Percentiles rank a stretch among this genome's conserved stretches.
phyloP scores from a whole-genome alignment of 2,888 invertebrate genomes.

The Octodonta nipae region DNA sequence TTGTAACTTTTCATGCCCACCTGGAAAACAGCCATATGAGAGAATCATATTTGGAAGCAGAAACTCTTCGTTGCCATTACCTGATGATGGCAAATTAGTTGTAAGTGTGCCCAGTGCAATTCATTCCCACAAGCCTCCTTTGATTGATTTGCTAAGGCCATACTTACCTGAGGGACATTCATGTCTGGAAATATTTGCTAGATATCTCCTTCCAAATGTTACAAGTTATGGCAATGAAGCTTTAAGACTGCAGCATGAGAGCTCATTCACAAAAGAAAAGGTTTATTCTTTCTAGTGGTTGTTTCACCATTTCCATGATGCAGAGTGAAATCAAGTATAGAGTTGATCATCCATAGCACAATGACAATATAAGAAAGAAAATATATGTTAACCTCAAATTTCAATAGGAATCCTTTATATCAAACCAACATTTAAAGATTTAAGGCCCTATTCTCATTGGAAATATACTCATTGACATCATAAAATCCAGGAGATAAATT shows the following conservation, averaged over 20 bases:
- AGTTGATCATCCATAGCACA: too few species aligned
- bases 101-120: slow-evolving; percentile 80
- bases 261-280: too few species aligned
- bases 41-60: slow-evolving; percentile 51
- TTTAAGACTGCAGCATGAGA: slow-evolving; percentile 62
- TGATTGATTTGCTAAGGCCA: slow-evolving; percentile 53
- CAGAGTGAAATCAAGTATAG: too few species aligned
- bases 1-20: slow-evolving; percentile 45
- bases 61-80: slow-evolving; percentile 14
- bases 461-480: too few species aligned
- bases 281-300: too few species aligned
- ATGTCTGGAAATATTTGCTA: slow-evolving; percentile 80
- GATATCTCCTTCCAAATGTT: slow-evolving; percentile 74
- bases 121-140: slow-evolving; percentile 91
- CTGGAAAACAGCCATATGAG: slow-evolving; percentile 78
- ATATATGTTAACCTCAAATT: too few species aligned
- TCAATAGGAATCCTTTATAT: too few species aligned
- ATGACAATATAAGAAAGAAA: too few species aligned
- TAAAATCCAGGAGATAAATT: too few species aligned
- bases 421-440: too few species aligned
- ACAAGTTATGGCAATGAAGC: slow-evolving; percentile 82
- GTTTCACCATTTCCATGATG: too few species aligned
- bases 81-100: slow-evolving; percentile 46
- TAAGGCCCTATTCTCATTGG: too few species aligned
- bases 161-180: slow-evolving; percentile 45